A percentile compares a stretch with the other conserved stretches of the same genome.
phyloP scores from a whole-genome alignment of 1,140 invertebrate species.

The Dolichoris vasculosae region DNA sequence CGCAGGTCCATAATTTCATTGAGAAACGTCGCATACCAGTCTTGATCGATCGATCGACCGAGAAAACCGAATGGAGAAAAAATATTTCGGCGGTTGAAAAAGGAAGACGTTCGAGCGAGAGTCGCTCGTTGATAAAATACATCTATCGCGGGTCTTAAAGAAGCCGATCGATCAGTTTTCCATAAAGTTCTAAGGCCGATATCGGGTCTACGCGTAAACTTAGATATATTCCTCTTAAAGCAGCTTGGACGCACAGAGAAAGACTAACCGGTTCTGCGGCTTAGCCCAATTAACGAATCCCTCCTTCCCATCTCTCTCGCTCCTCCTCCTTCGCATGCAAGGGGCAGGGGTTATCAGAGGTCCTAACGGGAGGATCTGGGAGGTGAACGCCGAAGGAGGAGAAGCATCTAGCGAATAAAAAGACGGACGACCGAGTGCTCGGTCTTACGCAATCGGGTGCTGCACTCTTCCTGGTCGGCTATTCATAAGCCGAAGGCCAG shows the following conservation, averaged over 20 bases:
- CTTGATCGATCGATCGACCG: too few species aligned
- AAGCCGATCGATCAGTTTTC: conserved; percentile 33
- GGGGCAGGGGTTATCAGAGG: neutral
- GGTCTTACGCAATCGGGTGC: conserved; percentile 67
- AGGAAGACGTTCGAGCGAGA: neutral
- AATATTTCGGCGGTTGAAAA: neutral
- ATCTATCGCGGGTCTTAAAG: neutral
- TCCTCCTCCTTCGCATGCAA: neutral
- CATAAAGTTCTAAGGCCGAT: neutral
- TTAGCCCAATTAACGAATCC: conserved; percentile 13
- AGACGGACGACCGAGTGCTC: conserved; percentile 28
- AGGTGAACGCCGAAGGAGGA: neutral
- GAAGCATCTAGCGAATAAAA: conserved; percentile 64
- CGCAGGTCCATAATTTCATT: neutral
- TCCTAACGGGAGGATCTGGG: neutral
- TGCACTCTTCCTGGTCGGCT: conserved; percentile 69
- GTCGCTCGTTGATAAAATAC: neutral
- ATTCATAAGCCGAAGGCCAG: conserved; percentile 67
- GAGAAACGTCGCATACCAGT: neutral
- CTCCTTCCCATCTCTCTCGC: neutral
- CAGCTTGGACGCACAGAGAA: neutral
- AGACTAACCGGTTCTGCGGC: conserved; percentile 6
- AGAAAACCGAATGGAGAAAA: neutral
- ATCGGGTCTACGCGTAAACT: neutral
- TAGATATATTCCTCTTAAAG: conserved; percentile 18